These are phyloP conservation scores for Xenus cinereus DNA, from an alignment of 2,113 vertebrate genomes.

Conservation along the genomic window DNA sequence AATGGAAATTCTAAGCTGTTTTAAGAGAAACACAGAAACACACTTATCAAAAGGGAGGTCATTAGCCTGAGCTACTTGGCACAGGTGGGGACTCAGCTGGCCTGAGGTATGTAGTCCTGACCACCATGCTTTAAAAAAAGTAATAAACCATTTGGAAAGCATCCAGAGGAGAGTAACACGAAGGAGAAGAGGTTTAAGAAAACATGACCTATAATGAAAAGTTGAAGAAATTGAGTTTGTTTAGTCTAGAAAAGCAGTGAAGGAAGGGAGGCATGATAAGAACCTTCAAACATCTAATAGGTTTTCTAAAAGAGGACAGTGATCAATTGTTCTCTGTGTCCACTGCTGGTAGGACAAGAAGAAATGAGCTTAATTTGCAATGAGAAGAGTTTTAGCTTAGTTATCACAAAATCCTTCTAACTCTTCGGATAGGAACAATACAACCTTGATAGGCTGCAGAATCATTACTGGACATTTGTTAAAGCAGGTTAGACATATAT, in stretches of 20 bases:
- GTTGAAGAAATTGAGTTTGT: slow-evolving; percentile 44
- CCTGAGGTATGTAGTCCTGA: slow-evolving; percentile 31
- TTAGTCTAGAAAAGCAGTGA: slow-evolving; percentile 44
- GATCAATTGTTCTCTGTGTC: background rate
- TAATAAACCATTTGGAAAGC: slow-evolving; percentile 43
- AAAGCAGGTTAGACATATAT: background rate
- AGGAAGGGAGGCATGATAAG: slow-evolving; percentile 9
- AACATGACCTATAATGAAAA: slow-evolving; percentile 59
- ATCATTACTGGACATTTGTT: background rate
- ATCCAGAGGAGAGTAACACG: slow-evolving; percentile 17
- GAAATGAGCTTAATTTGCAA: background rate
- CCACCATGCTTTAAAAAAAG: background rate
- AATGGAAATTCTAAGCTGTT: background rate
- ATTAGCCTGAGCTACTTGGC: slow-evolving; percentile 21
- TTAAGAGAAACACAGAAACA: background rate
- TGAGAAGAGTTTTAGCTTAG: background rate
- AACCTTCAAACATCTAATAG: background rate
- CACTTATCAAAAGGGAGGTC: background rate
- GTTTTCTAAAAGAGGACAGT: background rate
- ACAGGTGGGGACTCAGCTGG: slow-evolving; percentile 39
- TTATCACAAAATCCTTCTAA: background rate
- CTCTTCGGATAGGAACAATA: background rate
- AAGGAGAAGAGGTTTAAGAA: slow-evolving; percentile 56
- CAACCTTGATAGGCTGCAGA: background rate
- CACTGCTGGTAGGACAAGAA: background rate